These are phyloP conservation scores for Tortrix viridana DNA, from an alignment of 2,888 invertebrate species.

Conservation along the genomic window DNA sequence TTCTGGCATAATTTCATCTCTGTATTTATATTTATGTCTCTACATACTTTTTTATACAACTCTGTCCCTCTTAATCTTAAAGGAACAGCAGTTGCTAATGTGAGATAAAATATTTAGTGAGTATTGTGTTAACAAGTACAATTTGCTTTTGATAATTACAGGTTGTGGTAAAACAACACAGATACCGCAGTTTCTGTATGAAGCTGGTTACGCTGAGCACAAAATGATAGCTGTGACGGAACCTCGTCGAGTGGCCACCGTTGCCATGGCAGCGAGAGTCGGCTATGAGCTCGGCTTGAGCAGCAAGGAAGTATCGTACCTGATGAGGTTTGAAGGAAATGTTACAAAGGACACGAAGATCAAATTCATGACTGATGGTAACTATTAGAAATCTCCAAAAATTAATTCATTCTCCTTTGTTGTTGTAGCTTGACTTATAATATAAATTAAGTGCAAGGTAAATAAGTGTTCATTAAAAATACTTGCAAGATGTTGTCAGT, in stretches of 20 bases:
- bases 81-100: too few relatives aligned
- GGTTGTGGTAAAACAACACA: slow-evolving; percentile 98
- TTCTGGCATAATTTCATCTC: too few relatives aligned
- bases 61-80: too few relatives aligned
- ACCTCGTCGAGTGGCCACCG: slow-evolving; percentile 98
- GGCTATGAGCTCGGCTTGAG: slow-evolving; percentile 94
- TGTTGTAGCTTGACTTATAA: too few relatives aligned
- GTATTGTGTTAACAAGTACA: not conserved
- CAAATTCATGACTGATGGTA: slow-evolving; percentile 98
- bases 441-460: too few relatives aligned
- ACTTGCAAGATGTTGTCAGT: too few relatives aligned
- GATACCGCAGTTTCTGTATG: slow-evolving; percentile 98
- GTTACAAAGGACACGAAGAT: slow-evolving; percentile 94
- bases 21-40: too few relatives aligned
- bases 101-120: not conserved
- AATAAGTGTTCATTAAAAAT: too few relatives aligned
- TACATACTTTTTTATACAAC: too few relatives aligned
- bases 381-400: slow-evolving; percentile 39
- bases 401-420: too few relatives aligned
- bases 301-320: slow-evolving; percentile 91
- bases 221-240: slow-evolving; percentile 97
- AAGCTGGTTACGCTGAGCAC: slow-evolving; percentile 94
- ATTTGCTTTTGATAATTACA: slow-evolving; percentile 44
- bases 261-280: slow-evolving; percentile 97
- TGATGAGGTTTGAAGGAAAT: slow-evolving; percentile 98